Evolutionary conservation across 2,797 vertebrate genomes (phyloP).

Genomic region (Myiothlypis chrysogaster): DNA sequence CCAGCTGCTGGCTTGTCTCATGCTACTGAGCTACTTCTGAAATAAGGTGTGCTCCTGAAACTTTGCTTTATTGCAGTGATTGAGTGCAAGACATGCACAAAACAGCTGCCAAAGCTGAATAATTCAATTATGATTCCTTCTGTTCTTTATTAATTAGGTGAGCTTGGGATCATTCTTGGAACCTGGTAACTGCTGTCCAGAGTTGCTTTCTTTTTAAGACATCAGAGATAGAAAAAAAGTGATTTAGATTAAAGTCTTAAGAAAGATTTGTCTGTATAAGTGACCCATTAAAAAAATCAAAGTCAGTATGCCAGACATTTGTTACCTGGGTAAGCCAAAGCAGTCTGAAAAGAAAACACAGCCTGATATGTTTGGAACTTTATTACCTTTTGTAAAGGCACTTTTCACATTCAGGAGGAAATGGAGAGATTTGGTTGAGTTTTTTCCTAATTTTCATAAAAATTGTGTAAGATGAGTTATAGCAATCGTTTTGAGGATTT

Average conservation of each 20-base stretch:
- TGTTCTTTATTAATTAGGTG: constrained; percentile 2
- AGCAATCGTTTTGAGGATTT: not conserved
- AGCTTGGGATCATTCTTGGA: not conserved
- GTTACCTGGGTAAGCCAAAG: not conserved
- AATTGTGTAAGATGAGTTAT: not conserved
- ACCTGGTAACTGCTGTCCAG: not conserved
- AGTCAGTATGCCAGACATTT: not conserved
- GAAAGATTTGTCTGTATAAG: not conserved
- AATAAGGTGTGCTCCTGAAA: not conserved
- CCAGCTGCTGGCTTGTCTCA: not conserved
- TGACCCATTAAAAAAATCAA: not conserved
- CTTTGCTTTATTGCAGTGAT: not conserved
- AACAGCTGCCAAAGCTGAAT: not conserved
- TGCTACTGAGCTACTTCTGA: not conserved
- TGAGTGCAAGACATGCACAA: not conserved
- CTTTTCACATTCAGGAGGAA: not conserved
- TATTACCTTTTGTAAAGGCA: not conserved
- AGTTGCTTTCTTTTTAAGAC: not conserved
- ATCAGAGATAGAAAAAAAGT: not conserved
- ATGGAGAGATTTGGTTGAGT: fast-evolving
- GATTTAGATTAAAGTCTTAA: not conserved
- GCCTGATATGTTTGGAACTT: not conserved
- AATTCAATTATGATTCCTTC: not conserved
- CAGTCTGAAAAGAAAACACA: not conserved
- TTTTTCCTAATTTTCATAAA: not conserved